Base-by-base conservation (phyloP, 2,113 vertebrate genomes). In the Lagopus leucura region DNA sequence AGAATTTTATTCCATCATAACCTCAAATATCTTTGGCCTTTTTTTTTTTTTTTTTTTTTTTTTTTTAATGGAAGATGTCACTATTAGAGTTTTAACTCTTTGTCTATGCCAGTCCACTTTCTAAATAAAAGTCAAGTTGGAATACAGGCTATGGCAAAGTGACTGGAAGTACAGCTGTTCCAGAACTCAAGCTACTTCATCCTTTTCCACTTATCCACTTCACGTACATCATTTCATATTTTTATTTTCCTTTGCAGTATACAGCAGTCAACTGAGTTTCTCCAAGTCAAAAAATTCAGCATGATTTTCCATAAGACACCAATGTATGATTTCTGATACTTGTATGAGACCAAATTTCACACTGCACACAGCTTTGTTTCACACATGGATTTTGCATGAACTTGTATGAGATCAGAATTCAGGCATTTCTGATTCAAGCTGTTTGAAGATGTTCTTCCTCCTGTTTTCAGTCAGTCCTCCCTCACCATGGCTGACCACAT, bases 231-330 rank as follows among this genome's bases (percentile, higher is more conserved):
- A 61, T 52, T 45, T 32, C 3, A 54, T 42, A 47, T 27, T 80
- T 82, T 91, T 47, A 42, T 74, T 34, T 87, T 72, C 19, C 10
- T 80, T 70, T 86, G 22, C 32, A 74, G n/a, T 64, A 88, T 61
- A 73, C 17, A 16, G 22, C 11, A 47, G 20, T 9, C n/a, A 66
- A 18, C 2, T 24, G 43, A 40, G 17, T 52, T 83, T 57, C 48
- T 66, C 18, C 8, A 52, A 83, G 9, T 57, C 8, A 64, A 61
- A 75, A 91, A 82, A 45, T 45, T 3, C 64, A 75, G 16, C 12
- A 22, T 3, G 21, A 61, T 47, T 83, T 47, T 47, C 43, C 60
- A 55, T 42, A 65, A 19, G 36, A 81, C 32, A 58, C 6, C 27
- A 60, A 11, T 74, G 45, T 20, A 47, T 66, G 20, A 70, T 8